These are phyloP conservation scores for Protaetia brevitarsis DNA, from an alignment of 1,140 invertebrate genomes.

Conservation along the genomic window DNA sequence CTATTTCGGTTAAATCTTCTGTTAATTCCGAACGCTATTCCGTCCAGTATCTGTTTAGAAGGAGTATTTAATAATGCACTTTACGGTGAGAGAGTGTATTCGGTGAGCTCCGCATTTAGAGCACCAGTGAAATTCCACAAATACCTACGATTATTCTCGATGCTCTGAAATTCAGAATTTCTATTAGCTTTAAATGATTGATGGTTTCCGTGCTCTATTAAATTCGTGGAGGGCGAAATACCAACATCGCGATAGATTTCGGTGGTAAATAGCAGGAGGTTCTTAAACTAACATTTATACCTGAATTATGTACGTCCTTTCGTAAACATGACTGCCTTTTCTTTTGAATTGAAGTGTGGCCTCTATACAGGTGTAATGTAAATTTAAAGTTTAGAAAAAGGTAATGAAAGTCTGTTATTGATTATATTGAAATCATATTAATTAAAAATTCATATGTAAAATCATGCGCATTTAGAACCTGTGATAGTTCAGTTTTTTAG, in stretches of 20 bases:
- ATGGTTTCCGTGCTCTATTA: background rate
- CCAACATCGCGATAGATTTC: background rate
- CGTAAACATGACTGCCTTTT: too few relatives aligned
- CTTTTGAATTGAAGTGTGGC: too few relatives aligned
- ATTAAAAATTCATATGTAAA: too few relatives aligned
- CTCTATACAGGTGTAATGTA: too few relatives aligned
- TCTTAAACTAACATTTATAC: too few relatives aligned
- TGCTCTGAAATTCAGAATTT: background rate
- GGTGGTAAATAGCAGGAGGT: background rate
- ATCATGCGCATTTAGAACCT: too few relatives aligned
- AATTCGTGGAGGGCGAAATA: background rate
- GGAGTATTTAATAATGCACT: constrained; percentile 12
- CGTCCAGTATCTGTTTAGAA: constrained; percentile 11
- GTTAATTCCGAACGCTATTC: background rate
- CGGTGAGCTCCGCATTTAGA: constrained; percentile 2
- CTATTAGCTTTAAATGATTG: constrained; percentile 7
- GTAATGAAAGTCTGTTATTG: too few relatives aligned
- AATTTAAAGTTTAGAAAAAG: too few relatives aligned
- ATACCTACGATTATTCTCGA: background rate
- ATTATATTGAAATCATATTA: too few relatives aligned
- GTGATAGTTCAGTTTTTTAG: too few relatives aligned
- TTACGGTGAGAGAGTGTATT: background rate
- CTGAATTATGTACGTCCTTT: too few relatives aligned
- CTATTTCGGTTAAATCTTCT: background rate
- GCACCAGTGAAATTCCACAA: background rate